Evolutionary conservation across 2,888 invertebrate genomes (phyloP).

Genomic region (Hemaris fuciformis): DNA sequence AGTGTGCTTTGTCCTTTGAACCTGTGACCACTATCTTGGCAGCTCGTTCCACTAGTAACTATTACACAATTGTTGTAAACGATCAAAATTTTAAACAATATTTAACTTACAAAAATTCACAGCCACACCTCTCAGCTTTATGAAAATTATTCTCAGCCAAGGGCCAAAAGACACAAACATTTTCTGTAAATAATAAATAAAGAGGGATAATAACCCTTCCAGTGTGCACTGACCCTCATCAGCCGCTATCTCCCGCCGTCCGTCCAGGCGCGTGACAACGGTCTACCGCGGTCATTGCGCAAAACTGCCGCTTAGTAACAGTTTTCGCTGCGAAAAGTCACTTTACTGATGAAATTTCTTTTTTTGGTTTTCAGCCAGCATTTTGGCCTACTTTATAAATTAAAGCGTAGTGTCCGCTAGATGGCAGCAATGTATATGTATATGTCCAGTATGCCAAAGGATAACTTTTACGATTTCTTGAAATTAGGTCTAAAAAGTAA

Average conservation of each 20-base stretch:
- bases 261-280: slow-evolving; percentile 41
- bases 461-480: background rate
- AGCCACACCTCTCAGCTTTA: background rate
- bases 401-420: too few species aligned
- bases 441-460: too few species aligned
- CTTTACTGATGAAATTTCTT: background rate
- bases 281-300: slow-evolving; percentile 24
- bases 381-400: background rate
- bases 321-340: background rate
- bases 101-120: too few species aligned
- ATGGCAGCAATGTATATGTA: too few species aligned
- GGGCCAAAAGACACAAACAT: background rate
- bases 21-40: too few species aligned
- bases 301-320: background rate
- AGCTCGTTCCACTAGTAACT: too few species aligned
- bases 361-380: background rate
- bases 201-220: slow-evolving; percentile 24
- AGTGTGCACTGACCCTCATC: slow-evolving; percentile 45
- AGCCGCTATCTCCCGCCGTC: slow-evolving; percentile 39
- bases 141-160: background rate
- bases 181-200: slow-evolving; percentile 20
- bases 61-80: too few species aligned
- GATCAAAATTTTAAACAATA: too few species aligned
- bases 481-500: background rate
- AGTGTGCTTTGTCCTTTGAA: too few species aligned